Evolutionary conservation across 2,113 vertebrate genomes (phyloP).

Genomic region (Ursus arctos): DNA sequence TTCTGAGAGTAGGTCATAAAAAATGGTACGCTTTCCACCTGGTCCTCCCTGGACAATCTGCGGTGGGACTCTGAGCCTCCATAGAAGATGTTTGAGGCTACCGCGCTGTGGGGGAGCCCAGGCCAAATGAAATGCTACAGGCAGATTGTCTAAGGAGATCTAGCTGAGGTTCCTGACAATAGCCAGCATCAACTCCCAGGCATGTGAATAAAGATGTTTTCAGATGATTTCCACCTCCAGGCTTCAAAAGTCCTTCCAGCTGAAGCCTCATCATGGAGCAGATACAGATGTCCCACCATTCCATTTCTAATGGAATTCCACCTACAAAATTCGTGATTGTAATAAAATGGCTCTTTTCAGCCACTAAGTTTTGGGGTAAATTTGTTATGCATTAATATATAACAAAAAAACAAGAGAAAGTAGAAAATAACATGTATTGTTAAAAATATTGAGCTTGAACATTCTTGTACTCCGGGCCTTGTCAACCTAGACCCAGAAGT

Average conservation of each 20-base stretch:
- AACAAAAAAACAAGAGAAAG: neutral
- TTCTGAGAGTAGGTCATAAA: neutral
- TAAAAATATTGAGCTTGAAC: neutral
- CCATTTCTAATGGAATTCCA: neutral
- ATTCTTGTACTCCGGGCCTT: neutral
- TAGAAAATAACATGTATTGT: neutral
- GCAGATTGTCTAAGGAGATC: neutral
- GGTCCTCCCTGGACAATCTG: neutral
- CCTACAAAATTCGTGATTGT: neutral
- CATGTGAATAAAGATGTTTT: neutral
- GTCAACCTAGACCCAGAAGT: neutral
- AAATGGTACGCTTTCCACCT: neutral
- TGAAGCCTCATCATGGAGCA: neutral
- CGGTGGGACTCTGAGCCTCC: too few relatives aligned
- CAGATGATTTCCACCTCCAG: neutral
- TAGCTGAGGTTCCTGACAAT: neutral
- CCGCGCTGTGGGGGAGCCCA: neutral
- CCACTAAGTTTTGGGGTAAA: neutral
- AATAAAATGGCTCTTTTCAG: neutral
- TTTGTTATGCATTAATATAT: neutral
- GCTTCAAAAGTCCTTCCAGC: neutral
- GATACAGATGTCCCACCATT: neutral
- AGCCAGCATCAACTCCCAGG: neutral
- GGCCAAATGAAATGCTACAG: neutral
- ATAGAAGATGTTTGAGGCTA: neutral